Base-by-base conservation (phyloP, 2,888 invertebrate genomes). In the Apotomis betuletana region DNA sequence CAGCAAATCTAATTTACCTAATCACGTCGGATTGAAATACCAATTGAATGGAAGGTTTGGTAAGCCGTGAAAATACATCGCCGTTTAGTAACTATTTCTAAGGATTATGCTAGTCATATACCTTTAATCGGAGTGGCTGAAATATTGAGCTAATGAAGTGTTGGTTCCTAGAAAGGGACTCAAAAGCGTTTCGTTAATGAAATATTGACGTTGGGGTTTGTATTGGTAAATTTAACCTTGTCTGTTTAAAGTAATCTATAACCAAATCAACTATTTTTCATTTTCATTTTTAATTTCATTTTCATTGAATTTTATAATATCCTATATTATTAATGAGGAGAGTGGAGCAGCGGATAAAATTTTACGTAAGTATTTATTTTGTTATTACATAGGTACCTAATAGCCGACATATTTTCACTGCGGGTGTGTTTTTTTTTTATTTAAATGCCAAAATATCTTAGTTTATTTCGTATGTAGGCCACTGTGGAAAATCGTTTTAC, bases 1-100 rank as follows among this genome's bases (percentile, higher is more conserved):
- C 54, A 63, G 10, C 54, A 54, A 70, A 70, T 70, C 59, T 65
- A 65, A 70, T 70, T 59, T 38, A 54, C 59, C 59, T 60, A 70
- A 65, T 70, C 70, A 54, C 54, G 12, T 10, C 54, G 46, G 54
- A 44, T 59, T 65, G 41, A 49, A 58, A 51, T 52, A 44, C 54
- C 36, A 36, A 67, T 55, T 60, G 36, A 59, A 59, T 70, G 46
- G 46, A 60, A 64, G 60, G 46, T 65, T 64, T 54, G 41, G 44
- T 69, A 44, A 57, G 55, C 55, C 15, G 57, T 65, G 55, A 44
- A 44, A 65, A 65, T 57, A 44, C 15, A 41, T 41, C 41, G 6
- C n/a, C 12, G 46, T 49, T 49, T 49, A 49, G 44, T 8, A 27
- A 27, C 10, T n/a, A 15, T 64, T 64, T 65, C 65, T 46, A 65